phyloP scores from a whole-genome alignment of 1,140 invertebrate species.

The Hycleus cichorii region DNA sequence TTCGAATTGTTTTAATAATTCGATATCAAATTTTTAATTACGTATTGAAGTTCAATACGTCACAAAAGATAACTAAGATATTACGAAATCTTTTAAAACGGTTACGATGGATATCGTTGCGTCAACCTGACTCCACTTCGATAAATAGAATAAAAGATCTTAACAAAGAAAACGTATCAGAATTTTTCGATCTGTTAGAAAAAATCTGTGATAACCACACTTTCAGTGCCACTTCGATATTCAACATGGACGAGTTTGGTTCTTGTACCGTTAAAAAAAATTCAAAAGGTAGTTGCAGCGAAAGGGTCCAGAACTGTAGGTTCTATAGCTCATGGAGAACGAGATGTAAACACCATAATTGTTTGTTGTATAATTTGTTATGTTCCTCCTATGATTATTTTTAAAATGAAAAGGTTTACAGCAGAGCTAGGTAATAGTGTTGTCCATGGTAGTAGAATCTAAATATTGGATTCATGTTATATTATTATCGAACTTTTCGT shows the following conservation, averaged over 20 bases:
- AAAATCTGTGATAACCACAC: slow-evolving; percentile 29
- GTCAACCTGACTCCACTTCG: slow-evolving; percentile 41
- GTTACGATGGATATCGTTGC: slow-evolving; percentile 25
- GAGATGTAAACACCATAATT: slow-evolving; percentile 40
- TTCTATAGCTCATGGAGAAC: slow-evolving; percentile 37
- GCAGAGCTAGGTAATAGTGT: slow-evolving; percentile 8
- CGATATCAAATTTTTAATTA: no score
- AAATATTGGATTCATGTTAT: slow-evolving; percentile 22
- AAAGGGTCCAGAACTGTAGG: no score
- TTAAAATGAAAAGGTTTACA: slow-evolving; percentile 17
- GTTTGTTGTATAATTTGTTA: slow-evolving; percentile 32
- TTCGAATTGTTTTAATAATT: no score
- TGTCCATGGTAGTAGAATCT: slow-evolving; percentile 14
- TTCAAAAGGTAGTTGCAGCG: neutral
- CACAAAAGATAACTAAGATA: no score
- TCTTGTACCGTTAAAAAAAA: slow-evolving; percentile 13
- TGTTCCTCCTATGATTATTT: slow-evolving; percentile 35
- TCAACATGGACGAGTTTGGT: slow-evolving; percentile 33
- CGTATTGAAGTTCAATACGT: no score
- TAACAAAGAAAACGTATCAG: slow-evolving; percentile 32
- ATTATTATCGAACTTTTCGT: slow-evolving; percentile 26
- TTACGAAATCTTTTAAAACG: no score
- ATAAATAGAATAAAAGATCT: slow-evolving; percentile 38
- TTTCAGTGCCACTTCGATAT: slow-evolving; percentile 28
- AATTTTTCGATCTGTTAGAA: slow-evolving; percentile 32